A percentile compares a stretch with the other conserved stretches of the same genome.
These are phyloP conservation scores for Drosophila leonis DNA, from an alignment of 2,888 invertebrate genomes.

Conservation along the genomic window DNA sequence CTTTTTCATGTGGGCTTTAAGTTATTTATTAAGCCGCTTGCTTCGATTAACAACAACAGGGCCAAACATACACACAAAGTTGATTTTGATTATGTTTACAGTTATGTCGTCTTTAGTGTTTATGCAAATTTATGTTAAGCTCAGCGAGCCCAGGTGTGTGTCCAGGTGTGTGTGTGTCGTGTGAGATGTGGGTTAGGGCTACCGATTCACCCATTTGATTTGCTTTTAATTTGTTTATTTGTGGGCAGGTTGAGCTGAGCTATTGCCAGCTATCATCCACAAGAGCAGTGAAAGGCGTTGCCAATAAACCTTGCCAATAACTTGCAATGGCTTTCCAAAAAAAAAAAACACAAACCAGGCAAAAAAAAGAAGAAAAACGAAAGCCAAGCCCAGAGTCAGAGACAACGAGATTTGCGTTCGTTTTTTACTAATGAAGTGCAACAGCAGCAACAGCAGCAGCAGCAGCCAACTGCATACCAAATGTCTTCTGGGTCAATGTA, in stretches of 20 bases:
- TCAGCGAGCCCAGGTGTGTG: conserved; percentile 23
- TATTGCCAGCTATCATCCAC: conserved; percentile 22
- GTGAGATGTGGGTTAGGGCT: conserved; percentile 54
- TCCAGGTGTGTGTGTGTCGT: conserved; percentile 12
- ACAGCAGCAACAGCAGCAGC: conserved; percentile 45
- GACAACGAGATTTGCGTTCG: conserved; percentile 60
- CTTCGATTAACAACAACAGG: conserved; percentile 44
- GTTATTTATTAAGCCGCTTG: conserved; percentile 70
- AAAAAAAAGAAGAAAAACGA: conserved; percentile 64
- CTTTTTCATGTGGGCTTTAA: conserved; percentile 15
- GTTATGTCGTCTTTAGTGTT: conserved; percentile 67
- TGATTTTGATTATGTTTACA: conserved; percentile 71
- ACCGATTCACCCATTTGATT: conserved; percentile 67
- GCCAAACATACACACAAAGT: conserved; percentile 28
- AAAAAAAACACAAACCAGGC: conserved; percentile 41
- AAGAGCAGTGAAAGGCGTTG: conserved; percentile 71
- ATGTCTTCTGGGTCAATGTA: conserved; percentile 79
- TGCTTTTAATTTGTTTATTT: conserved; percentile 61
- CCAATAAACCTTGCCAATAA: conserved; percentile 71
- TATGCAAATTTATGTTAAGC: conserved; percentile 77
- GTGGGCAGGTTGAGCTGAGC: background rate
- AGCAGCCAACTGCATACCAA: conserved; percentile 70
- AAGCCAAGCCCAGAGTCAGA: conserved; percentile 60
- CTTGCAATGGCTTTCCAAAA: conserved; percentile 69
- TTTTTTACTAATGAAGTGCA: conserved; percentile 75